Base-by-base conservation (phyloP, 2,113 vertebrate species). In the Phoenicopterus ruber region DNA sequence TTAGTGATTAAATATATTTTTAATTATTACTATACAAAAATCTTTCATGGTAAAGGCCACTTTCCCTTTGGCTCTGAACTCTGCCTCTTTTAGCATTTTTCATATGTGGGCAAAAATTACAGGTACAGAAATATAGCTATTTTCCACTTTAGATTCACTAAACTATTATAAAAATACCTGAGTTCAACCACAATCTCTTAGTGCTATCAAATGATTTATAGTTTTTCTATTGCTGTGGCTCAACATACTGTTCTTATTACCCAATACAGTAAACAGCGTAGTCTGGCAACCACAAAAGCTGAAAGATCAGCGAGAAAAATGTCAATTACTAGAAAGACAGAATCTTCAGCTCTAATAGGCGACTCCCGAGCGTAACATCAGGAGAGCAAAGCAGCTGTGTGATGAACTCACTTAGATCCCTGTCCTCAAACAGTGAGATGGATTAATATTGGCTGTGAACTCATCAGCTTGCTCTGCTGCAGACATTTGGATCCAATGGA, bases 21-120 rank as follows among this genome's bases (percentile, higher is more conserved):
- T 96, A 97, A 96, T 95, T 88, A 84, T 85, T 94, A 69, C 76
- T 87, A 57, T 28, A 85, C 42, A 95, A 95, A 94, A 95, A 83
- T 73, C 76, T 95, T 76, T 91, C 52, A 82, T 79, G 44, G 59
- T 86, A 88, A 92, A 97, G 52, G 62, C 62, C 26, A 83, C 73
- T 84, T 97, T 94, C 74, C 36, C 44, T 28, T 65, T 82, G 52
- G 61, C 24, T 96, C 63, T 44, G 42, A 84, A 80, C 55, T 94
- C 54, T 84, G 40, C 5, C 28, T 91, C 54, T 81, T 85, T 67
- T 79, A 90, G 24, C 40, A 61, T 93, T 82, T 79, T 96, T 97
- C 66, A 73, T 69, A 74, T 47, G 10, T 61, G 17, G 28, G 52
- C 14, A 93, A 69, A 83, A 83, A 86, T 61, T 95, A 66, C 73